Evolutionary conservation across 2,797 vertebrate species (phyloP), one percentile per base, ranked within the genome.

Genomic region (Sebastes oblongus): DNA sequence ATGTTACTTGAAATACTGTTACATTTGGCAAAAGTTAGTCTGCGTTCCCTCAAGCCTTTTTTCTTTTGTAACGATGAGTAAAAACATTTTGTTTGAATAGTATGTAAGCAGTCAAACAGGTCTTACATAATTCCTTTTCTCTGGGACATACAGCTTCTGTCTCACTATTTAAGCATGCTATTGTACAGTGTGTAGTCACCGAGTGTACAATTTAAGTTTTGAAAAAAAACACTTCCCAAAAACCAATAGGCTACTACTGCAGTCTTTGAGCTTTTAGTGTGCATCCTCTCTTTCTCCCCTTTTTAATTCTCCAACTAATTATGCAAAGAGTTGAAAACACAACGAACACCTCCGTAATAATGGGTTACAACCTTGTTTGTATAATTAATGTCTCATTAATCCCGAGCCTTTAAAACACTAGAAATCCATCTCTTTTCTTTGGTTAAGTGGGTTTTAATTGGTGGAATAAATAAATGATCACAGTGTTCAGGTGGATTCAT

Each of bases 391-490:
- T 81, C 72, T 87, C 83, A 87, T 90, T 92, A 86, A 84, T 89
- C 79, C 74, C 8, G 0, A 74, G 56, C 58, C 55, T 75, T 83
- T 81, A 76, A 84, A 90, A 82, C 76, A 80, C 74, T 32, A 20
- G 42, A 85, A 86, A 84, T 74, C 16, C 67, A 66, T 83, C 82
- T 84, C 60, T 74, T 78, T 81, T 80, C 75, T 71, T 79, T 46
- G 70, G 75, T 34, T 91, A 89, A 87, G 80, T 88, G 82, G 82
- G 76, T 88, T 89, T 91, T 91, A 90, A 86, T 91, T 88, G 75
- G 72, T 32, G 74, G 64, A 74, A 83, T 84, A 76, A 88, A 89
- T 89, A 72, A 86, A 80, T 81, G 56, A 88, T 83, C 27, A 29
- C 30, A 73, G 58, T 20, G 76, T 88, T 86, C 71, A 85, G 69